Evolutionary conservation across 2,888 invertebrate genomes (phyloP), one percentile per base, ranked within the genome.

Genomic region (Lysandra bellargus): DNA sequence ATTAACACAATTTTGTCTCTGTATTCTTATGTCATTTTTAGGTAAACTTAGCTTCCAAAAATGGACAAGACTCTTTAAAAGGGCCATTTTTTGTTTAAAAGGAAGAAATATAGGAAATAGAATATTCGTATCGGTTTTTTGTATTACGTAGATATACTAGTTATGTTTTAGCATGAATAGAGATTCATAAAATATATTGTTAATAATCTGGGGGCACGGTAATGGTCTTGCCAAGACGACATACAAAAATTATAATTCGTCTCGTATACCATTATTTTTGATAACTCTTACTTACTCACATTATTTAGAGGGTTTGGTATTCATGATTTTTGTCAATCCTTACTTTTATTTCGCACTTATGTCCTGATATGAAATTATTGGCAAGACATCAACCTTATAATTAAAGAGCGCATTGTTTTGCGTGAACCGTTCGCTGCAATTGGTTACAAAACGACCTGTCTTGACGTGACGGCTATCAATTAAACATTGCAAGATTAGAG

Each of bases 401-500:
- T 69, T 69, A 69, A 33, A 23, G 23, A 9, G 33, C 14, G 1
- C 17, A 69, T 69, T 69, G 69, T 69, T 69, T 69, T 81, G 81
- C 79, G 80, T 83, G 82, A 81, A 74, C 74, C 61, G 40, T 33
- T 80, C 74, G 78, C 79, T 82, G 83, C 82, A 83, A 83, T 78
- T 76, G 7, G 76, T 76, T 76, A 76, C 76, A 76, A 57, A 76
- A 76, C 76, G 49, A 49, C 75, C 75, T 75, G 75, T 53, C 81
- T 81, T 82, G 74, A 81, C 78, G 78, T 79, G 80, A 79, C 81
- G 81, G 80, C 78, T 79, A 80, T 81, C 82, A 81, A 83, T 84
- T 82, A 83, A 82, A 80, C 83, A 84, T 86, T 84, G 82, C 83
- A 85, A 83, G 81, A 81, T 83, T 83, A 84, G 84, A 85, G 83